Base-by-base conservation (phyloP, 2,797 vertebrate species). In the Megalops cyprinoides region DNA sequence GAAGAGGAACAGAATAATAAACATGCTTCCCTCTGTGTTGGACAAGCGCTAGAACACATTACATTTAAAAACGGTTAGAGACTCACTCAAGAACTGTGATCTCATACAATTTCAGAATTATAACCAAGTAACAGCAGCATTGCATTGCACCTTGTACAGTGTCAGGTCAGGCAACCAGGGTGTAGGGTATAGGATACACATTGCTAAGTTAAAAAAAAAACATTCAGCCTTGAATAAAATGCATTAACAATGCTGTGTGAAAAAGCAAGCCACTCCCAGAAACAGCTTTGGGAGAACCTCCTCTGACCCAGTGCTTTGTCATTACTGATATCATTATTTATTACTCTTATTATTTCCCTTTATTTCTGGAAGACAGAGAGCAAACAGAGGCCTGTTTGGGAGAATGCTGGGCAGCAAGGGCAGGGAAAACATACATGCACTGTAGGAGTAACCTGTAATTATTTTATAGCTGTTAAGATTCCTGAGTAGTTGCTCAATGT, bases 381-480 rank as follows among this genome's bases (percentile, higher is more conserved):
- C 10, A 34, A 34, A 65, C 28, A 65, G 4, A 65, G 58, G 10
- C 9, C 10, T 31, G 28, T 34, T 18, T 65, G 5, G 15, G 37
- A 31, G 28, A 15, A n/a, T 0, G 14, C 6, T 53, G 79, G 51
- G 15, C 51, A 60, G 37, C 14, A 67, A 89, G 80, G 85, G 84
- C 49, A 85, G 81, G 82, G 91, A 88, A 86, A 89, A 87, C 82
- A 87, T 86, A 53, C 56, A 89, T n/a, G 42, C 87, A 91, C 90
- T 90, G 91, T 89, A 86, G 92, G 94, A 95, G 94, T 91, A 96
- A 94, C 93, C 94, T 94, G 89, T 91, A 97, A 98, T 98, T 98
- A 98, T 95, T 96, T 96, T 95, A 96, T 95, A 94, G 93, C 94
- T 92, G 92, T 95, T 94, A 94, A 94, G 97, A 97, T 97, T 97